A percentile compares a stretch with the other conserved stretches of the same genome.
phyloP scores from a whole-genome alignment of 2,888 invertebrate species.

The Limnephilus lunatus region DNA sequence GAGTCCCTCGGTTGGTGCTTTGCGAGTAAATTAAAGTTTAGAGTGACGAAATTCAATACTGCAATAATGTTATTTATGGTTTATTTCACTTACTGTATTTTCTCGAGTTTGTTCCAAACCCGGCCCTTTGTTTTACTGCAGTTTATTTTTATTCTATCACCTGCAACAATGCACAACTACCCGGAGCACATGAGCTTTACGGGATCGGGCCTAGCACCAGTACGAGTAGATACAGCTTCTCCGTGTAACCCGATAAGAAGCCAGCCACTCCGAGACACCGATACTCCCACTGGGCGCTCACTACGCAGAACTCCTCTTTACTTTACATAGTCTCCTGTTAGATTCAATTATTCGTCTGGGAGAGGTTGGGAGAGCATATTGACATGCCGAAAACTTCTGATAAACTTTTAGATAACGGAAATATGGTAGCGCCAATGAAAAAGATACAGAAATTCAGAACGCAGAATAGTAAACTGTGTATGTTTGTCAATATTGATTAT shows the following conservation, averaged over 20 bases:
- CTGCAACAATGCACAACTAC: neutral
- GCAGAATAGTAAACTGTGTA: no score
- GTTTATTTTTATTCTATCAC: neutral
- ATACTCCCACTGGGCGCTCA: slow-evolving; percentile 32
- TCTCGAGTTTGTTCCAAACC: no score
- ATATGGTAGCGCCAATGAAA: no score
- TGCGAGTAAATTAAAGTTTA: no score
- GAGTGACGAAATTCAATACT: no score
- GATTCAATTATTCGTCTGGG: slow-evolving; percentile 24
- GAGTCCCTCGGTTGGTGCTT: no score
- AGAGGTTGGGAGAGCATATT: neutral
- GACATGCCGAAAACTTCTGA: neutral
- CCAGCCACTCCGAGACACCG: slow-evolving; percentile 23
- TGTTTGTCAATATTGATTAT: no score
- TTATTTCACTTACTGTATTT: no score
- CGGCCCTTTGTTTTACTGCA: neutral
- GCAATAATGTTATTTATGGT: no score
- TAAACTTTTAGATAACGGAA: no score
- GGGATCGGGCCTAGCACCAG: slow-evolving; percentile 24
- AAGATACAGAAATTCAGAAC: no score
- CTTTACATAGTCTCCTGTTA: slow-evolving; percentile 22
- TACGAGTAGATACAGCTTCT: neutral
- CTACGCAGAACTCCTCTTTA: neutral
- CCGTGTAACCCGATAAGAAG: slow-evolving; percentile 36
- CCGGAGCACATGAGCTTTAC: slow-evolving; percentile 15